phyloP scores from a whole-genome alignment of 1,140 invertebrate species.

The Leptopilina boulardi region DNA sequence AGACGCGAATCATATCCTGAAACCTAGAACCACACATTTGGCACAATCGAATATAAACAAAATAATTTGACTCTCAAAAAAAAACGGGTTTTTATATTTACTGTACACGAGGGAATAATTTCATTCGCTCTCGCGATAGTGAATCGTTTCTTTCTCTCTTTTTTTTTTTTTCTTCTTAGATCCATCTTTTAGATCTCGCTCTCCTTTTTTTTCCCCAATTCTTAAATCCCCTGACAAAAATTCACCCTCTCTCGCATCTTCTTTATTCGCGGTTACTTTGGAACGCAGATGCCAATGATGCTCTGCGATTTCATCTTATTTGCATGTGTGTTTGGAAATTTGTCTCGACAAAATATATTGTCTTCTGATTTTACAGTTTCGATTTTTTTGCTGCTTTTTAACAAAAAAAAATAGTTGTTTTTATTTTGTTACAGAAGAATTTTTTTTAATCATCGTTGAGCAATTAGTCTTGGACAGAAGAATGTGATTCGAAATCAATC shows the following conservation, averaged over 20 bases:
- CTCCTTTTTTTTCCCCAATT: not conserved
- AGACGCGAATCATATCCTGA: not conserved
- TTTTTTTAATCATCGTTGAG: not conserved
- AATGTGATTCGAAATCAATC: slow-evolving; percentile 16
- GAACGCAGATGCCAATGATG: slow-evolving; percentile 14
- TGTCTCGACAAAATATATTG: too few relatives aligned
- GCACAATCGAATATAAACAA: slow-evolving; percentile 10
- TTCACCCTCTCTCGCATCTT: not conserved
- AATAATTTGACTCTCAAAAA: slow-evolving; percentile 5
- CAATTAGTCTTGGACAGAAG: not conserved
- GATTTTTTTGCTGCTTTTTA: too few relatives aligned
- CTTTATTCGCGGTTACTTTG: not conserved
- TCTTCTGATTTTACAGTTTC: too few relatives aligned
- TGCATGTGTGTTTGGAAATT: too few relatives aligned
- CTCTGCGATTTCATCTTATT: not conserved
- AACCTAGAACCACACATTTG: not conserved
- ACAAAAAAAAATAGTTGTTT: too few relatives aligned
- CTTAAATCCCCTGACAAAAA: not conserved
- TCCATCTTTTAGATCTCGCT: not conserved
- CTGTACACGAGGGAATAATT: slow-evolving; percentile 60
- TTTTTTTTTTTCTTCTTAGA: slow-evolving; percentile 22
- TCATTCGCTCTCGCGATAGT: slow-evolving; percentile 57
- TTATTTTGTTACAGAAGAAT: not conserved
- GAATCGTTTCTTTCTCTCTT: slow-evolving; percentile 40
- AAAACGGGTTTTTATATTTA: slow-evolving; percentile 44